Conservation (phyloP, 2,797 vertebrate genomes). For the Falco novaeseelandiae region DNA sequence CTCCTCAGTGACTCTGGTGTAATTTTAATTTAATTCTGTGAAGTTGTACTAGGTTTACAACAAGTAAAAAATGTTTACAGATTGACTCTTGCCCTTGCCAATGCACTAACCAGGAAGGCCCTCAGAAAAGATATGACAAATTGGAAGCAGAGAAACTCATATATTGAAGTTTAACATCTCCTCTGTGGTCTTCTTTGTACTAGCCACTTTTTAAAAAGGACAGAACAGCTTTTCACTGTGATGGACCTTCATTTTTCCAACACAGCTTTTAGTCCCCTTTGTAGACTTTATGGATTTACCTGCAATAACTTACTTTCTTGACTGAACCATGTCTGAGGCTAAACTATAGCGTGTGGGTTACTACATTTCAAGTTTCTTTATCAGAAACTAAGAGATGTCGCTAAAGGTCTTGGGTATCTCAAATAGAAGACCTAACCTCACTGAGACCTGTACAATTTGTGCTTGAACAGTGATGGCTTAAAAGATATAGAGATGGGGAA, state of each 20-base stretch:
- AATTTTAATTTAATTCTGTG: background rate
- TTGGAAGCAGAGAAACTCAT: background rate
- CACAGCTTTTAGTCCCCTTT: background rate
- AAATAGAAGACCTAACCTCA: background rate
- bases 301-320: background rate
- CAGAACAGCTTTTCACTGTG: background rate
- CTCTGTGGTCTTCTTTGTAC: background rate
- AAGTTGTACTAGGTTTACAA: background rate
- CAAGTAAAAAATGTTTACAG: background rate
- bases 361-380: background rate
- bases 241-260: background rate
- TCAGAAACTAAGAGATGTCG: background rate
- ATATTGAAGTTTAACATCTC: background rate
- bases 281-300: background rate
- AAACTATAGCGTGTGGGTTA: background rate
- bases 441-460: background rate
- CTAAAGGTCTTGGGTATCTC: background rate
- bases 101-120: background rate
- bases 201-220: background rate
- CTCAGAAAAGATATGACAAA: background rate
- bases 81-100: background rate
- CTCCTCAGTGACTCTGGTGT: background rate
- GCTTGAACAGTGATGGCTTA: background rate
- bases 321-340: background rate
- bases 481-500: background rate